Conservation (phyloP, 2,113 vertebrate species). For the Anguilla japonica region DNA sequence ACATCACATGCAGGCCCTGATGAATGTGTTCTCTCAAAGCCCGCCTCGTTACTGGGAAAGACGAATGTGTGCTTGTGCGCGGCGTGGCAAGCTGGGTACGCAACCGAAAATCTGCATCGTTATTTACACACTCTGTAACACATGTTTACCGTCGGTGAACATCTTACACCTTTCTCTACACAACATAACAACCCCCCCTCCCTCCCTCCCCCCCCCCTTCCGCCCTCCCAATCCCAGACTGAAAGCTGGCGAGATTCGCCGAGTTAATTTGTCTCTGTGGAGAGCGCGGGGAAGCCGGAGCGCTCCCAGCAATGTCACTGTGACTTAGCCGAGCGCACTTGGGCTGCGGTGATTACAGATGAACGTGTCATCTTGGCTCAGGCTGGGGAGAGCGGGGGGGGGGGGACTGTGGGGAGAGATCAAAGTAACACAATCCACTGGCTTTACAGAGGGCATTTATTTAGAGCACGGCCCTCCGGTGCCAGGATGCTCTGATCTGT, state of each 20-base stretch:
- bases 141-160: not conserved
- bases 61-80: no score
- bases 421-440: constrained; percentile 44
- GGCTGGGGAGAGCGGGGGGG: constrained; percentile 48
- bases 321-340: constrained; percentile 69
- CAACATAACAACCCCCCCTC: constrained; percentile 23
- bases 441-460: not conserved
- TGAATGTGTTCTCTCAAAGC: not conserved
- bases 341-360: constrained; percentile 63
- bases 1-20: not conserved
- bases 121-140: no score
- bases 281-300: constrained; percentile 51
- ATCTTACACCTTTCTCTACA: constrained; percentile 17
- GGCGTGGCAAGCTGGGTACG: no score
- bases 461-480: not conserved
- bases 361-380: constrained; percentile 65
- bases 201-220: no score
- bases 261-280: constrained; percentile 56
- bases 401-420: constrained; percentile 46
- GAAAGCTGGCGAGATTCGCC: constrained; percentile 58
- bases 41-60: not conserved
- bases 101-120: no score
- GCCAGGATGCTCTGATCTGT: no score
- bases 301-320: constrained; percentile 65
- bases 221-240: constrained; percentile 10